A percentile compares a stretch with the other conserved stretches of the same genome.
phyloP scores from a whole-genome alignment of 2,888 invertebrate species.

The Anticlea derivata region DNA sequence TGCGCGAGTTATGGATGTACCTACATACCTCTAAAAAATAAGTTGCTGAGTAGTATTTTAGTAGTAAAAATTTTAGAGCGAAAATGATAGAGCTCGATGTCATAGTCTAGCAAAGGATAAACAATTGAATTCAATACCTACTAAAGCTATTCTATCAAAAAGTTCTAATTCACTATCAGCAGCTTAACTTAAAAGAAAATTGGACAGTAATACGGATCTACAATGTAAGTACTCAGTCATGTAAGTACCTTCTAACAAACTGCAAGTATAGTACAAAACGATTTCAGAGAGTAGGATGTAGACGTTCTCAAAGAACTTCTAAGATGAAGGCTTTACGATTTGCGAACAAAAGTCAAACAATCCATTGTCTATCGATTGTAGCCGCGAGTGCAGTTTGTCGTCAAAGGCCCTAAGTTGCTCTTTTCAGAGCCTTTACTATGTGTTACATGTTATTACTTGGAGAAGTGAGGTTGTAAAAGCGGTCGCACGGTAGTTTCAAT shows the following conservation, averaged over 20 bases:
- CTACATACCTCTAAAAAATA: no score
- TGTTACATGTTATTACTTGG: slow-evolving; percentile 43
- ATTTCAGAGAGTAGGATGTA: slow-evolving; percentile 57
- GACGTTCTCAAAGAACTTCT: slow-evolving; percentile 64
- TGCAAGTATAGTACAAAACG: slow-evolving; percentile 47
- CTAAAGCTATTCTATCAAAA: neutral
- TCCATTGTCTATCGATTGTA: slow-evolving; percentile 77
- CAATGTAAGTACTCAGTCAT: slow-evolving; percentile 42
- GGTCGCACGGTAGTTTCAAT: slow-evolving; percentile 28
- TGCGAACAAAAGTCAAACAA: slow-evolving; percentile 75
- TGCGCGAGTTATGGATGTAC: no score
- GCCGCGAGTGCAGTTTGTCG: slow-evolving; percentile 72
- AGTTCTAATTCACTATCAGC: slow-evolving; percentile 33
- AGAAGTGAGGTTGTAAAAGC: slow-evolving; percentile 29
- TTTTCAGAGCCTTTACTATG: slow-evolving; percentile 54
- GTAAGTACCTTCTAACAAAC: slow-evolving; percentile 51
- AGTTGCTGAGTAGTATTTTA: no score
- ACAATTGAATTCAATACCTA: neutral
- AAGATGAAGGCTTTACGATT: slow-evolving; percentile 70
- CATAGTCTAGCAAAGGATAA: neutral
- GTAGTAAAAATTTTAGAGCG: no score
- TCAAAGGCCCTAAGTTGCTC: slow-evolving; percentile 69
- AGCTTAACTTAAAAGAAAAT: slow-evolving; percentile 42
- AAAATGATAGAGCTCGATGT: neutral
- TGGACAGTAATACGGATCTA: slow-evolving; percentile 31